Evolutionary conservation across 2,797 vertebrate species (phyloP).

Genomic region (Peromyscus nudipes): DNA sequence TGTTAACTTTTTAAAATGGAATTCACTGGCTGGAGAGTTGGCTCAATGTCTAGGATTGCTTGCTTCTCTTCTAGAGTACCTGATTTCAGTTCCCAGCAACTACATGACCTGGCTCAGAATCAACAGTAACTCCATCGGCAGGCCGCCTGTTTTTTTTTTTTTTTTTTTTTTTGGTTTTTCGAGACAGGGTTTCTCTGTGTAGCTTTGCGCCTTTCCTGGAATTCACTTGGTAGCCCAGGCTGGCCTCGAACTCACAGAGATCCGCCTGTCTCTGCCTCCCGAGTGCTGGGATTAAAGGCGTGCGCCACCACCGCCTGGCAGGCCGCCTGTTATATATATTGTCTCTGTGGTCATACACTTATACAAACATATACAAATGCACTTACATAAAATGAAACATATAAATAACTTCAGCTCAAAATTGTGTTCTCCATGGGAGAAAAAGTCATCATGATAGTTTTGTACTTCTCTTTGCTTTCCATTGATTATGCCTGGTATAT

Average conservation of each 20-base stretch:
- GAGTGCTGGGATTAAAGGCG: too few relatives aligned
- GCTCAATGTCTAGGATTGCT: background rate
- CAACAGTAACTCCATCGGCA: background rate
- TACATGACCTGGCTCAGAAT: background rate
- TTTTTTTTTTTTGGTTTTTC: too few relatives aligned
- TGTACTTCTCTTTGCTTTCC: background rate
- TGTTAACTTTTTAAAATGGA: background rate
- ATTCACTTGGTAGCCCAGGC: too few relatives aligned
- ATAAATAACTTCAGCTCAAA: background rate
- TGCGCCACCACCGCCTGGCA: too few relatives aligned
- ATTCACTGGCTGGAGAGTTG: too few relatives aligned
- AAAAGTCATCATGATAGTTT: background rate
- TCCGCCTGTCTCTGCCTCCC: too few relatives aligned
- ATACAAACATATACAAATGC: background rate
- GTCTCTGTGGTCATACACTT: background rate
- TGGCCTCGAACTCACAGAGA: too few relatives aligned
- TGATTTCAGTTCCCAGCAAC: background rate
- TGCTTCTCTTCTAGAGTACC: background rate
- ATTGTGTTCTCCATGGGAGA: background rate
- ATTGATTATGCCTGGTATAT: background rate
- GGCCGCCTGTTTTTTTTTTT: background rate
- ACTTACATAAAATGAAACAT: background rate
- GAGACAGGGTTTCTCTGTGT: too few relatives aligned
- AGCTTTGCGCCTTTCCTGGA: too few relatives aligned
- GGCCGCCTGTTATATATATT: too few relatives aligned